Evolutionary conservation across 1,140 invertebrate species (phyloP), one percentile per base, ranked within the genome.

Genomic region (Bombus waltoni): DNA sequence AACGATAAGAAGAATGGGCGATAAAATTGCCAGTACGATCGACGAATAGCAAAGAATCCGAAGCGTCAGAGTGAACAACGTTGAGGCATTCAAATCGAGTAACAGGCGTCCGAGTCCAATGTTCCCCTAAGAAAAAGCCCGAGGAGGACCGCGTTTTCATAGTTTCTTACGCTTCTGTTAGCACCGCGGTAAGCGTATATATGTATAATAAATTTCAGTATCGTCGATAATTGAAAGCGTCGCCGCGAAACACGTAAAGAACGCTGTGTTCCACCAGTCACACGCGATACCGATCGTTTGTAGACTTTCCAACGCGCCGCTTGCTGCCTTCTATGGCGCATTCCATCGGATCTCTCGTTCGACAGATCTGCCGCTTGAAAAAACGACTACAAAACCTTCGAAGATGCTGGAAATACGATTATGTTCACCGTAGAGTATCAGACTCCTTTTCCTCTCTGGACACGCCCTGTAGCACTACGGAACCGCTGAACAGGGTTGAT

Each of bases 161-260:
- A 42, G 53, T 8, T 82, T 76, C 59, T 47, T 47, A 15, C 40
- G 53, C n/a, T 65, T 62, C 40, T 42, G 57, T 42, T 47, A 53
- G n/a, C 25, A 42, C 35, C n/a, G 40, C 2, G 32, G 40, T 11
- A 3, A 42, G 25, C 70, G 70, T 35, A 22, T 85, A 85, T 53
- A 53, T 22, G 22, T 53, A 18, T 53, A 53, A 53, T 73, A 85
- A 53, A 85, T 85, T 85, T 62, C 59, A 40, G 78, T 13, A 75
- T 81, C 78, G 79, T 81, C 59, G 84, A 81, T 85, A 85, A 85
- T 85, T 85, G 84, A 81, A 81, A 80, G 82, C 82, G 82, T 84
- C 75, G 74, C 81, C 73, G 81, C 72, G 71, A 83, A 79, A 84
- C 81, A 47, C 72, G 57, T 76, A 84, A 84, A 84, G 76, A 79